Percentiles rank a stretch among this genome's conserved stretches.
Evolutionary conservation across 1,140 invertebrate genomes (phyloP).

Genomic region (Daktulosphaira vitifoliae): DNA sequence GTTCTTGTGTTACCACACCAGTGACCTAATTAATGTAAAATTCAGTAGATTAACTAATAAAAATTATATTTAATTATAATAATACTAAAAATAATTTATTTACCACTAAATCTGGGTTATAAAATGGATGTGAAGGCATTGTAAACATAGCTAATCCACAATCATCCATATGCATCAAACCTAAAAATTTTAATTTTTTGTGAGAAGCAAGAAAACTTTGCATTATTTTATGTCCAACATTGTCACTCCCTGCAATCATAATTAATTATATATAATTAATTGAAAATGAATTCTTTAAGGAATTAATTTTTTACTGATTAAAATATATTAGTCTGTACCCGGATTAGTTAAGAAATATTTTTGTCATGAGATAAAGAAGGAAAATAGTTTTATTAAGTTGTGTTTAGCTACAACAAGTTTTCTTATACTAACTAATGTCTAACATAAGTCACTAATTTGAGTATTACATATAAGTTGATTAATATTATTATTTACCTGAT

Average conservation of each 20-base stretch:
- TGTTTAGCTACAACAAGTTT: no score
- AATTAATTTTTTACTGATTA: no score
- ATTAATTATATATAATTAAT: constrained; percentile 1
- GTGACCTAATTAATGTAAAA: constrained; percentile 47
- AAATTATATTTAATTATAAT: constrained; percentile 41
- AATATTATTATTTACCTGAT: constrained; percentile 57
- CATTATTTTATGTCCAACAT: constrained; percentile 48
- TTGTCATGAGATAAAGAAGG: no score
- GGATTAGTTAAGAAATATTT: no score
- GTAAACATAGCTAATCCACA: constrained; percentile 53
- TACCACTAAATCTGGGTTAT: constrained; percentile 46
- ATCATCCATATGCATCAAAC: constrained; percentile 53
- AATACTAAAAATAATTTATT: constrained; percentile 42
- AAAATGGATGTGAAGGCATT: constrained; percentile 46
- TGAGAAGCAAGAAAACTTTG: constrained; percentile 48
- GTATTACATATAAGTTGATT: no score
- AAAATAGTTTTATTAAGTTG: no score
- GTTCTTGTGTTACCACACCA: constrained; percentile 54
- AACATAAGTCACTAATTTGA: no score
- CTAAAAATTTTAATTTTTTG: constrained; percentile 51
- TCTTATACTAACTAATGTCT: no score
- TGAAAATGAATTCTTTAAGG: no score
- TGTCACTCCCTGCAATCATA: constrained; percentile 47
- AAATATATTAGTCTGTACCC: no score
- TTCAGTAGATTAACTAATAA: neutral